Evolutionary conservation across 1,140 invertebrate genomes (phyloP), one percentile per base, ranked within the genome.

Genomic region (Drosophila sucinea): DNA sequence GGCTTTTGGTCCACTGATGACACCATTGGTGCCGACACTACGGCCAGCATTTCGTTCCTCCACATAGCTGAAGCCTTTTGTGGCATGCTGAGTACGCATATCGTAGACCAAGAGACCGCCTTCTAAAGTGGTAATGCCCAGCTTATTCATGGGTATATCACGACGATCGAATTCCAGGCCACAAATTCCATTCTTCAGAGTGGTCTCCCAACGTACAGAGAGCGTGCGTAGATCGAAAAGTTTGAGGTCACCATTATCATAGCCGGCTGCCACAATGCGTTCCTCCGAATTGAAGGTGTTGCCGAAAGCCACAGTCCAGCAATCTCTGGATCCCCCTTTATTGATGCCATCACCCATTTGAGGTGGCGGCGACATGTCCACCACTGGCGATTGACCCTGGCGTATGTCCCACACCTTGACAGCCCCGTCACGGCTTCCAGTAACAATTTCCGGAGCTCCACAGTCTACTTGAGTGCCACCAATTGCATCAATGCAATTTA

Each of bases 211-310:
- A 79, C 95, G 93, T 0, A 98, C 86, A 4, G 94, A 93, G 95
- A 98, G 97, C 10, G 94, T 94, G 77, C 95, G 94, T n/a, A 99
- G 93, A 93, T 99, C 98, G 92, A 98, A 99, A 92, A 99, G 94
- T 93, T 99, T 99, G 0, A 99, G 92, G 92, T 99, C 98, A 0
- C 98, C 98, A 93, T 99, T 99, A 89, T 99, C 98, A 92, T 98
- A 99, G 3, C 98, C 98, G 41, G 98, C 96, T 69, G 95, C 95
- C 1, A 99, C 95, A 65, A 97, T 94, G 65, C 98, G 93, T 82
- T 99, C 98, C 35, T 96, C 94, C 25, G 95, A 94, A 91, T 96
- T 98, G 87, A 96, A 98, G 0, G 97, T 96, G 93, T 99, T 96
- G 1, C 97, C 97, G 90, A 98, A 98, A 10, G 95, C 94, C 7